Conservation (phyloP, 2,888 invertebrate genomes). For the Disparrhopalites patrizii region DNA sequence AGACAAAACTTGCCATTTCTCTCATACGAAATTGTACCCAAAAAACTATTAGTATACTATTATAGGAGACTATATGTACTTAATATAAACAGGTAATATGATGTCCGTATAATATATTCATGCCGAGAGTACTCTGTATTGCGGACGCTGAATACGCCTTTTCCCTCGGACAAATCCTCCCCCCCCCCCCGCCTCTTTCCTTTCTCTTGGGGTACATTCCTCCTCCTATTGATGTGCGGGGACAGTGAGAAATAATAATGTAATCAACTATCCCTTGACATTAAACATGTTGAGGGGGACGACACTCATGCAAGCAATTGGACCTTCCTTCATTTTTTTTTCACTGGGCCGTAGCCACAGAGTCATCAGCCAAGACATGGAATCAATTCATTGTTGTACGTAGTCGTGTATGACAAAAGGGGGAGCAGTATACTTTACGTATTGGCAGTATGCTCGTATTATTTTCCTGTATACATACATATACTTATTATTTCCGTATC, state of each 20-base stretch:
- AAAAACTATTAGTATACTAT: too few species aligned
- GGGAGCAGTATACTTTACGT: too few species aligned
- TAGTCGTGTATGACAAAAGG: not conserved
- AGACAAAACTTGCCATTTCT: too few species aligned
- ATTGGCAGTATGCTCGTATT: too few species aligned
- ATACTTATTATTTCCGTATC: not conserved
- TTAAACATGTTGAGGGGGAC: constrained; percentile 12
- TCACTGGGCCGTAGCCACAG: not conserved
- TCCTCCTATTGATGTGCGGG: not conserved
- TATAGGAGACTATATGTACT: too few species aligned
- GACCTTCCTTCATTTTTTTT: not conserved
- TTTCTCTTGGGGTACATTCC: not conserved
- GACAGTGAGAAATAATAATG: not conserved
- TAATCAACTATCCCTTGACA: constrained; percentile 7
- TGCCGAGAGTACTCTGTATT: too few species aligned
- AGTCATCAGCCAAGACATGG: not conserved
- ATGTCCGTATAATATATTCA: too few species aligned
- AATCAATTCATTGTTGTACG: constrained; percentile 17
- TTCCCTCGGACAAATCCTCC: too few species aligned
- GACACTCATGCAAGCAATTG: constrained; percentile 19
- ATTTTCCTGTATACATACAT: not conserved
- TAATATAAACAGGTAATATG: too few species aligned
- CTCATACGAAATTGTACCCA: too few species aligned
- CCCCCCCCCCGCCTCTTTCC: too few species aligned
- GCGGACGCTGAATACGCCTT: too few species aligned